Evolutionary conservation across 2,113 vertebrate genomes (phyloP).

Genomic region (Apodemus speciosus): DNA sequence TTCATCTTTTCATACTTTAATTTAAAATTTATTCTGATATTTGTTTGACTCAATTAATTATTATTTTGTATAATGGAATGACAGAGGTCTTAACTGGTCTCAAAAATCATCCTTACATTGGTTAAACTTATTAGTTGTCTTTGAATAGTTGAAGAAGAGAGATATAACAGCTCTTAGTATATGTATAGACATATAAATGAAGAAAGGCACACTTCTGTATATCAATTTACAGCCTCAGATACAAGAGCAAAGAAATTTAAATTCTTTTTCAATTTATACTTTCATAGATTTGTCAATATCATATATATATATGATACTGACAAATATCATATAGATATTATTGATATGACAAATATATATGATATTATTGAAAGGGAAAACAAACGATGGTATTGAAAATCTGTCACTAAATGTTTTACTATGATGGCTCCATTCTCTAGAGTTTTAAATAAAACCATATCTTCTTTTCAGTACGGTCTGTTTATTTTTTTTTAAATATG

Average conservation of each 20-base stretch:
- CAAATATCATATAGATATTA: too few species aligned
- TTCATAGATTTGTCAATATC: not conserved
- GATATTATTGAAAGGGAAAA: not conserved
- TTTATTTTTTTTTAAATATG: not conserved
- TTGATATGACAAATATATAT: not conserved
- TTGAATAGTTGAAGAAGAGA: not conserved
- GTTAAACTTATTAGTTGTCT: slow-evolving; percentile 15
- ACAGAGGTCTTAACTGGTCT: not conserved
- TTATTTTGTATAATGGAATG: not conserved
- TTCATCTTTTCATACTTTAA: not conserved
- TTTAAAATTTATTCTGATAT: not conserved
- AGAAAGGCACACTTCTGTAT: not conserved
- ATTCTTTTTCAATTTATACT: not conserved
- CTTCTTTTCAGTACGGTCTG: not conserved
- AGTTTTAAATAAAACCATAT: not conserved
- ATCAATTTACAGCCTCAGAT: not conserved
- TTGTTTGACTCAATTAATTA: not conserved
- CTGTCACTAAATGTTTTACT: slow-evolving; percentile 18
- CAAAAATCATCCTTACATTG: slow-evolving; percentile 1
- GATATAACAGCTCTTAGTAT: not conserved
- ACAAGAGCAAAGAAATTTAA: not conserved
- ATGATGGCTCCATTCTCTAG: not conserved
- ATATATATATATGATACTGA: not conserved
- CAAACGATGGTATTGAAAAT: not conserved
- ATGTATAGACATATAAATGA: not conserved